Percentiles rank a stretch among this genome's conserved stretches.
These are phyloP conservation scores for Misgurnus anguillicaudatus DNA, from an alignment of 2,113 vertebrate species.

Conservation along the genomic window DNA sequence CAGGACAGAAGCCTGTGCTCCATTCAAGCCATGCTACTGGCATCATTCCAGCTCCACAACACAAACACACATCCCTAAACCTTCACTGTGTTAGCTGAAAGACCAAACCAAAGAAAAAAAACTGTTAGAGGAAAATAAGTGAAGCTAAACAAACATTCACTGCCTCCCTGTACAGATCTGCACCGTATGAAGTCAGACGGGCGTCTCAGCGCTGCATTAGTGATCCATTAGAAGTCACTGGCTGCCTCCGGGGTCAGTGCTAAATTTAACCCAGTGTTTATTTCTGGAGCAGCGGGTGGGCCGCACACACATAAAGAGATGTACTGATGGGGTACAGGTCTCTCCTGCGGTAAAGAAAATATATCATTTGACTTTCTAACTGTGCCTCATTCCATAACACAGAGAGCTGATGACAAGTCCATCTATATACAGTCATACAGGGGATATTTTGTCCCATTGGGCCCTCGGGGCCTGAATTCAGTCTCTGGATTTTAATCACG, in stretches of 20 bases:
- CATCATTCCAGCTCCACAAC: neutral
- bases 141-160: neutral
- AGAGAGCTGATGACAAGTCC: neutral
- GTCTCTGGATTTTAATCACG: neutral
- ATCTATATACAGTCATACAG: constrained; percentile 21
- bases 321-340: constrained; percentile 33
- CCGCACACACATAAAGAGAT: constrained; percentile 37
- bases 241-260: constrained; percentile 50
- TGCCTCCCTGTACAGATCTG: constrained; percentile 6
- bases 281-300: constrained; percentile 56
- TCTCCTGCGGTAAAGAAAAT: constrained; percentile 49
- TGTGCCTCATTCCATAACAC: neutral
- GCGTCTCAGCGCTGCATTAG: constrained; percentile 46
- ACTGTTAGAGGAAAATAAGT: neutral
- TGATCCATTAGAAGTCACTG: constrained; percentile 49
- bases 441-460: constrained; percentile 2
- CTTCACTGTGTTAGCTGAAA: neutral
- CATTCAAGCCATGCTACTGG: constrained; percentile 4
- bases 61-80: neutral
- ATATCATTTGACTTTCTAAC: constrained; percentile 33
- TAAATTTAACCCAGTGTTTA: constrained; percentile 63
- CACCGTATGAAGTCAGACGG: constrained; percentile 27
- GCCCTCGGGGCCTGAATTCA: neutral
- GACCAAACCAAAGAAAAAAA: neutral
- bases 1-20: neutral